phyloP scores from a whole-genome alignment of 2,113 vertebrate genomes.

The Cervus canadensis region DNA sequence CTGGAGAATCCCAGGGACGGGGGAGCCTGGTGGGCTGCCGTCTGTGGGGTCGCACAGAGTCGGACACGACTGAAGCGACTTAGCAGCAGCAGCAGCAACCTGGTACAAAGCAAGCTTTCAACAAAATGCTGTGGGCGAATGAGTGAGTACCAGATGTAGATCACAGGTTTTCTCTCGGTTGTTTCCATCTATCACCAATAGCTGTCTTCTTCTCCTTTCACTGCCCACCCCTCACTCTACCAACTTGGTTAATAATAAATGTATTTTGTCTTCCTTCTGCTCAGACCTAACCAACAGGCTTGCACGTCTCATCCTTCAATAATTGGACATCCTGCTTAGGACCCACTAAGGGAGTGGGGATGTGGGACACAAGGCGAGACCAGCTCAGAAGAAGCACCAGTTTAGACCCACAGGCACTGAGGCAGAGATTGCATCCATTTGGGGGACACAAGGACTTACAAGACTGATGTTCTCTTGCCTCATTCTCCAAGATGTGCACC shows the following conservation, averaged over 20 bases:
- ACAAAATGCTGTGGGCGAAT: neutral
- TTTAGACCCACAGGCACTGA: neutral
- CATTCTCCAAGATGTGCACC: neutral
- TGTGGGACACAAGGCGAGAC: neutral
- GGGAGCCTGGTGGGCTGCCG: too few species aligned
- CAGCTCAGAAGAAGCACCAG: neutral
- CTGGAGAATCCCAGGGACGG: too few species aligned
- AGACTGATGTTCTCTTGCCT: neutral
- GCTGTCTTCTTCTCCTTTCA: neutral
- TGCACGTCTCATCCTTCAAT: neutral
- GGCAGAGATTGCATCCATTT: neutral
- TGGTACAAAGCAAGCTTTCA: neutral
- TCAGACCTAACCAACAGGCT: neutral
- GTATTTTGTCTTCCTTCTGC: neutral
- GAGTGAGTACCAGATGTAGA: neutral
- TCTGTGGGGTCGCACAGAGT: too few species aligned
- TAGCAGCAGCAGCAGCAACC: neutral
- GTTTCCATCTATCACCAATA: neutral
- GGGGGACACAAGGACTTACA: neutral
- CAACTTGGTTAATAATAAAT: neutral
- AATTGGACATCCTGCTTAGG: neutral
- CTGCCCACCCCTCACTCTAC: neutral
- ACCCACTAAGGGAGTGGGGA: neutral
- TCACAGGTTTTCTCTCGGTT: neutral
- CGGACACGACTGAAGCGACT: too few species aligned